Conservation (phyloP, 2,113 vertebrate genomes). For the Catagonus wagneri region DNA sequence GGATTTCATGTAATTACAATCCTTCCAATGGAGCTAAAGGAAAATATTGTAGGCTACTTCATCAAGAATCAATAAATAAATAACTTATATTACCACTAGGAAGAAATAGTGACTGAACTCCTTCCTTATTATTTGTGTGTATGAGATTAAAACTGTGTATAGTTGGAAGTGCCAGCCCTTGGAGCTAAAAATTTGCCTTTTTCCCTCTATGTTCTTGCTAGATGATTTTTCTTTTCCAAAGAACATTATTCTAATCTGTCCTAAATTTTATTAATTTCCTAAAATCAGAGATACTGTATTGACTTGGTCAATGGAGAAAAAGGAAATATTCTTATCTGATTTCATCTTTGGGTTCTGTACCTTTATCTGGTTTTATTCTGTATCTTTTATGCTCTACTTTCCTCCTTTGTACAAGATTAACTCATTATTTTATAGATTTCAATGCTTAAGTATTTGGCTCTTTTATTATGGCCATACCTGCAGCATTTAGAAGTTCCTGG, state of each 20-base stretch:
- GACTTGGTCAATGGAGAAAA: neutral
- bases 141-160: neutral
- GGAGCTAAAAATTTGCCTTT: slow-evolving; percentile 33
- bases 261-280: slow-evolving; percentile 42
- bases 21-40: slow-evolving; percentile 73
- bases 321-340: neutral
- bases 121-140: neutral
- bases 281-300: neutral
- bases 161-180: neutral
- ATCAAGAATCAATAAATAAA: slow-evolving; percentile 69
- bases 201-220: neutral
- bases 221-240: slow-evolving; percentile 20
- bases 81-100: slow-evolving; percentile 56
- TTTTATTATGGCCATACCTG: too few relatives aligned
- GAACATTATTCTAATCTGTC: slow-evolving; percentile 49
- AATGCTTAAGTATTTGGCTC: neutral
- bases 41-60: slow-evolving; percentile 73
- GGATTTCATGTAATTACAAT: slow-evolving; percentile 84
- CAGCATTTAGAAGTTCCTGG: too few relatives aligned
- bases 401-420: neutral
- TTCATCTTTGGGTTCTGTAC: neutral
- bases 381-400: neutral
- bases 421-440: neutral
- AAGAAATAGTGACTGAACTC: slow-evolving; percentile 7
- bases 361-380: neutral